These are phyloP conservation scores for Coluber constrictor DNA, from an alignment of 2,797 vertebrate species.

Conservation along the genomic window DNA sequence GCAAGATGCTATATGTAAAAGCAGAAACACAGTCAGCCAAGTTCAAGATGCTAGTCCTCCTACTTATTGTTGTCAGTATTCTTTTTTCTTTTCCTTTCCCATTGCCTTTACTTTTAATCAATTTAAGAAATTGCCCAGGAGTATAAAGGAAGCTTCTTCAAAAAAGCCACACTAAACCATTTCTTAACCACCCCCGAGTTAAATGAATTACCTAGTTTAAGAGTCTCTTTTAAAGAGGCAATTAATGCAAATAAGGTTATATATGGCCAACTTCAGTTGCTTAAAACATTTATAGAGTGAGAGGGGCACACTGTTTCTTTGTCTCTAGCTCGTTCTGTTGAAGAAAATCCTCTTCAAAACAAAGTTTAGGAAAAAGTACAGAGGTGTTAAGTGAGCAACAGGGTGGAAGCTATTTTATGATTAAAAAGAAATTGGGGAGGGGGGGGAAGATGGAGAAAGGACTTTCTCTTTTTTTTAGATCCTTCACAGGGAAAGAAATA, in stretches of 20 bases:
- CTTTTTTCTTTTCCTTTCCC: conserved; percentile 51
- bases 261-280: conserved; percentile 51
- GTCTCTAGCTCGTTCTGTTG: conserved; percentile 41
- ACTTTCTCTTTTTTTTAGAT: conserved; percentile 3
- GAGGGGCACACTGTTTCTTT: conserved; percentile 37
- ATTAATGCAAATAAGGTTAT: conserved; percentile 63
- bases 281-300: conserved; percentile 62
- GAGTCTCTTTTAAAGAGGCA: conserved; percentile 59
- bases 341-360: conserved; percentile 49
- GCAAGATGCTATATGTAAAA: not conserved
- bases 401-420: conserved; percentile 18
- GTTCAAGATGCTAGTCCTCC: conserved; percentile 14
- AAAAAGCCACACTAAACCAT: conserved; percentile 55
- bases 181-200: conserved; percentile 59
- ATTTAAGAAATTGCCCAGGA: conserved; percentile 60
- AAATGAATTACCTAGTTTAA: conserved; percentile 62
- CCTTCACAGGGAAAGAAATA: conserved; percentile 13
- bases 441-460: conserved; percentile 23
- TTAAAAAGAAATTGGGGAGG: conserved; percentile 41
- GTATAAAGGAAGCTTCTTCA: conserved; percentile 46
- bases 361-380: conserved; percentile 32
- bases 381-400: conserved; percentile 28
- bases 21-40: not conserved
- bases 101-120: conserved; percentile 60
- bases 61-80: conserved; percentile 62